Base-by-base conservation (phyloP, 2,888 invertebrate species). In the Mechanitis messenoides region DNA sequence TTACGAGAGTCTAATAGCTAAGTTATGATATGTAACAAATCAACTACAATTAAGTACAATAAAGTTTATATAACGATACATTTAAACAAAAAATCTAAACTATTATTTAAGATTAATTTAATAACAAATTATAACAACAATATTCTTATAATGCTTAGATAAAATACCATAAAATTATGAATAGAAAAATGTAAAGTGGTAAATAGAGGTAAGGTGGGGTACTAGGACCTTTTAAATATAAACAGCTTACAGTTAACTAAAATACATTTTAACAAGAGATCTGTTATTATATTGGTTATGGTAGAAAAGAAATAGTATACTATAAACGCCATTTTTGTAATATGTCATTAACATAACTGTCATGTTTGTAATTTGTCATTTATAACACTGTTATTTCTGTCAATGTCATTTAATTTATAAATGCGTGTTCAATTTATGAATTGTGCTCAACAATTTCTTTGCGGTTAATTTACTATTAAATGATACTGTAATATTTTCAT, bases 281-380 rank as follows among this genome's bases (percentile, higher is more conserved):
- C 60, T 63, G 63, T 60, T 60, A 58, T 63, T 62, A 50, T 63
- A 57, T 20, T 58, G 63, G 60, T 63, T 60, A 58, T 60, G 63
- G 60, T 62, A 59, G 53, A 56, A 42, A 11, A 42, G 53, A 38
- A 58, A 50, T 50, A 50, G 28, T 42, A 20, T 31, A 31, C 31
- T 50, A 50, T 50, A 47, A 47, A n/a, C 31, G 31, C 50, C 50
- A 31, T 50, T 28, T 31, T 20, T 20, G 20, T 50, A 50, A 50
- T 50, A 50, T 50, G 31, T 31, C 28, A 9, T 42, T 50, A 31
- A 5, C 7, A 31, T 28, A 31, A 6, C 50, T 50, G 2, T 42
- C 9, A 9, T 9, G 9, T 9, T 31, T 50, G 7, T 31, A 28
- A 50, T 31, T 20, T 50, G 50, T 50, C 50, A 50, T 50, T 50